Conservation (phyloP, 2,113 vertebrate genomes). For the Peromyscus leucopus region DNA sequence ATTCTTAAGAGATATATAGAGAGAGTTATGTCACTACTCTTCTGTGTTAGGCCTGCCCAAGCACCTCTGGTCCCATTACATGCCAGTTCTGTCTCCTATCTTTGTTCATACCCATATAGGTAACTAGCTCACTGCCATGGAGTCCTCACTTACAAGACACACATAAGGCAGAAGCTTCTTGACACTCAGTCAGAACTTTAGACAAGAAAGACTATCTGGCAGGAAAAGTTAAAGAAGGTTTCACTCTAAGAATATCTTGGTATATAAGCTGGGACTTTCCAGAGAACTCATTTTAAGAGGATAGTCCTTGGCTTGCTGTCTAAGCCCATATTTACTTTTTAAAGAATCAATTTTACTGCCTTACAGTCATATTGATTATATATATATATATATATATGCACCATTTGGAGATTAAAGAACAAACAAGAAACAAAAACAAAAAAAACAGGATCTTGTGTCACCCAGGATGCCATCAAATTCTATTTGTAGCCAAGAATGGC, state of each 20-base stretch:
- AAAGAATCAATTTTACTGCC: neutral
- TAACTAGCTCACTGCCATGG: accelerated
- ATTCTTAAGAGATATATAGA: neutral
- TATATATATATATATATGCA: no score
- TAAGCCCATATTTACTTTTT: neutral
- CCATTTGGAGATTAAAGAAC: neutral
- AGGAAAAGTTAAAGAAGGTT: neutral
- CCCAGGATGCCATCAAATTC: neutral
- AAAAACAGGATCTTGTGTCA: neutral
- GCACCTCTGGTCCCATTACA: no score
- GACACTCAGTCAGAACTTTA: neutral
- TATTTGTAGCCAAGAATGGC: neutral
- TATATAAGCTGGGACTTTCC: neutral
- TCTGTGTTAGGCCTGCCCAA: neutral
- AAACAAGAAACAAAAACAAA: neutral
- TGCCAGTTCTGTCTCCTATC: neutral
- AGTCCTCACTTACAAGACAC: no score
- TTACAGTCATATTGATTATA: neutral
- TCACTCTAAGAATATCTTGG: neutral
- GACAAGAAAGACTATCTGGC: neutral
- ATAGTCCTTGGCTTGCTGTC: neutral
- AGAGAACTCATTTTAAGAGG: neutral
- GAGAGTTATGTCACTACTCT: accelerated
- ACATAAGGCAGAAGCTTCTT: neutral
- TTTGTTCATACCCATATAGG: accelerated